Evolutionary conservation across 2,888 invertebrate species (phyloP), one percentile per base, ranked within the genome.

Genomic region (Corbicula japonica): DNA sequence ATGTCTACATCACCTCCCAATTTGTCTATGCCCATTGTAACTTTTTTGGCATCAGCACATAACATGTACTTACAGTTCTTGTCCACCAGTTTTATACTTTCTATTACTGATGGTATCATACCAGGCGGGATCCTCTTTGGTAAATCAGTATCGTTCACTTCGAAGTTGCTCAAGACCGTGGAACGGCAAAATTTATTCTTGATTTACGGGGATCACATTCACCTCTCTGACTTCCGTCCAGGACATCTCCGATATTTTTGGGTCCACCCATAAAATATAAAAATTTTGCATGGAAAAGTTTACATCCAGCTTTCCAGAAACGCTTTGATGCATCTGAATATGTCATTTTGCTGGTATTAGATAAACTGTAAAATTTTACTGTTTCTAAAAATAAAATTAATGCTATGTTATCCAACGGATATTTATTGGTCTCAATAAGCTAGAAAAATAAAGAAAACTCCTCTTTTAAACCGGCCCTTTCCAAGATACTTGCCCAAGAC

Each of bases 11-110:
- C 77, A 26, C 72, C 77, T 12, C 72, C 68, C 50, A 38, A 1
- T 56, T 34, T 54, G 54, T 77, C 68, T 10, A 72, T 23, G 12
- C 66, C 77, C 1, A 62, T 28, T n/a, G 72, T 73, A 6, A 73
- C 71, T 61, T 72, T 77, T 32, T 72, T 73, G 5, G 66, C 72
- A 54, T 73, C 72, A 1, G 72, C 77, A 68, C 72, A 77, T 32
- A 72, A 23, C 73, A 77, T 77, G 38, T 38, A 71, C 23, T 38
- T 26, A 21, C 21, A 26, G 35, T 72, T n/a, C 8, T 6, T 26
- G 1, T 28, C 21, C 38, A 32, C 1, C 3, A 12, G 30, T n/a
- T 41, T 21, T 26, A 58, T 46, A 30, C 34, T 38, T 28, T 71
- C 50, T 28, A 48, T 8, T 2, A 71, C 41, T 23, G 70, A 50